phyloP scores from a whole-genome alignment of 2,113 vertebrate genomes.

The Machaerirhynchus nigripectus region DNA sequence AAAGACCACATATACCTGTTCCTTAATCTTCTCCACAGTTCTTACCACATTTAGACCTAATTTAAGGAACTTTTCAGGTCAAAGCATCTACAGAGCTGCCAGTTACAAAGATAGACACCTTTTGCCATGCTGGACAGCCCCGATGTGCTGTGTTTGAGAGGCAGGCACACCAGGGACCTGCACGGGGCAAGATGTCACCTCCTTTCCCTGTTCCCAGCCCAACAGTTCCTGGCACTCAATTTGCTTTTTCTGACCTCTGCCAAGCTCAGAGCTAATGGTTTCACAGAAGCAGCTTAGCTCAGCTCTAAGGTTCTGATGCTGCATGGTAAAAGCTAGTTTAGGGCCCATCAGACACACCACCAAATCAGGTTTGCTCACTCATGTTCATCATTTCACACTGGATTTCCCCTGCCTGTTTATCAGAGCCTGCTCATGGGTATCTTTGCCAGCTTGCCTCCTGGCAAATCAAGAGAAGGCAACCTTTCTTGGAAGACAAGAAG shows the following conservation, averaged over 20 bases:
- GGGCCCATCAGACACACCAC: neutral
- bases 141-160: fast-evolving
- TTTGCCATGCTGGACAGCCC: neutral
- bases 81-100: neutral
- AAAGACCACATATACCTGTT: neutral
- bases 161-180: neutral
- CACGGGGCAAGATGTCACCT: neutral
- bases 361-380: neutral
- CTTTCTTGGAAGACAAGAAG: neutral
- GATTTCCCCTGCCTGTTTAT: neutral
- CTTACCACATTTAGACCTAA: neutral
- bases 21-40: neutral
- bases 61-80: neutral
- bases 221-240: neutral
- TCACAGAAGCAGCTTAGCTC: neutral
- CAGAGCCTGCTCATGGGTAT: neutral
- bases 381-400: neutral
- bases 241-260: neutral
- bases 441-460: neutral
- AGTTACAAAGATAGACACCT: neutral
- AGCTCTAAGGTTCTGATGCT: neutral
- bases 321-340: fast-evolving
- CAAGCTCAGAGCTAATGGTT: neutral
- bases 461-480: neutral
- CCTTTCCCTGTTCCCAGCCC: neutral